Conservation (phyloP, 2,888 invertebrate genomes). For the Furcula furcula region DNA sequence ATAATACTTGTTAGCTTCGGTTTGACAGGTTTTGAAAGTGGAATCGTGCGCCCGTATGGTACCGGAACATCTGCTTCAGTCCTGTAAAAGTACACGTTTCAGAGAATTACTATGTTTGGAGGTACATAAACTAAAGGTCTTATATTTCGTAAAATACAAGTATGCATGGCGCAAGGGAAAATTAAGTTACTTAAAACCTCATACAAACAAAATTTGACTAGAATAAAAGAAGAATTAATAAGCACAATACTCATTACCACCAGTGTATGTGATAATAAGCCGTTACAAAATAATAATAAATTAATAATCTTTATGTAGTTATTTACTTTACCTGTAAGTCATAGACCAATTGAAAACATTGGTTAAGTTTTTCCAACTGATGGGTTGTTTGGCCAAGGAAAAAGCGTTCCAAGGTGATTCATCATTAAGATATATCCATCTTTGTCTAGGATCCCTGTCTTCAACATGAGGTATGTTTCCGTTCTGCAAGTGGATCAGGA, state of each 20-base stretch:
- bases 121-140: no score
- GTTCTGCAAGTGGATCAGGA: slow-evolving; percentile 78
- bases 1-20: slow-evolving; percentile 7
- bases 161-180: no score
- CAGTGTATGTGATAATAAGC: no score
- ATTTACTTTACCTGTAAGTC: slow-evolving; percentile 83
- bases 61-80: slow-evolving; percentile 84
- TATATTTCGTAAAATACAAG: no score
- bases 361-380: slow-evolving; percentile 65
- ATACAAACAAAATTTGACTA: no score
- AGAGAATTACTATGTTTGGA: no score
- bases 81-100: slow-evolving; percentile 60
- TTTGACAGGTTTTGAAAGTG: slow-evolving; percentile 29
- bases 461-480: slow-evolving; percentile 38
- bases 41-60: slow-evolving; percentile 83
- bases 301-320: not conserved
- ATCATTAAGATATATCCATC: slow-evolving; percentile 87
- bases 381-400: slow-evolving; percentile 47
- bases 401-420: slow-evolving; percentile 85
- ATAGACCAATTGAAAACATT: slow-evolving; percentile 88
- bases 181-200: no score
- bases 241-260: no score
- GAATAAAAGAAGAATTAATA: no score
- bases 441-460: slow-evolving; percentile 67
- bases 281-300: no score